Percentiles rank a stretch among this genome's conserved stretches.
Conservation (phyloP, 2,797 vertebrate genomes). For the Mormyrops boulengeri region DNA sequence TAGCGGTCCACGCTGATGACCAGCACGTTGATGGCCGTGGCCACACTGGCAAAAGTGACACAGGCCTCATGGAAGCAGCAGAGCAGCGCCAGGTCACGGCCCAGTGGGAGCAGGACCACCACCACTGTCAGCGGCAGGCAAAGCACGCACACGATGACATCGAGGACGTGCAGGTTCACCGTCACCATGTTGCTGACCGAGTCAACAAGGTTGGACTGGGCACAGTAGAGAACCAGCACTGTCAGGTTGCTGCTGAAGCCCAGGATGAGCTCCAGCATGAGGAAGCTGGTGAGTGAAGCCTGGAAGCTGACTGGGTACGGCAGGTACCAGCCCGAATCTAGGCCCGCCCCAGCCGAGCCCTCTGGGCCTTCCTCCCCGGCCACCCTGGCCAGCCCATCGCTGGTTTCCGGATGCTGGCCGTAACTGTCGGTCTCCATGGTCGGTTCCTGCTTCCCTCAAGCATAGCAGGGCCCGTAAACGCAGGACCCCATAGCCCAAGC, state of each 20-base stretch:
- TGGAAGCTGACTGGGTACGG: slow-evolving; percentile 72
- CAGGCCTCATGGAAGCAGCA: slow-evolving; percentile 74
- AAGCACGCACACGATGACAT: slow-evolving; percentile 66
- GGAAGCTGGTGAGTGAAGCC: slow-evolving; percentile 68
- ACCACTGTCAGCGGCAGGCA: slow-evolving; percentile 68
- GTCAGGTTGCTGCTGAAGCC: slow-evolving; percentile 73
- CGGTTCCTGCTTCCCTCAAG: slow-evolving; percentile 46
- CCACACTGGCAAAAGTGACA: slow-evolving; percentile 69
- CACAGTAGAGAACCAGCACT: slow-evolving; percentile 69
- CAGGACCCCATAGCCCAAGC: background rate
- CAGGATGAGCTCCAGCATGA: slow-evolving; percentile 66
- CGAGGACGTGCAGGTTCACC: slow-evolving; percentile 70
- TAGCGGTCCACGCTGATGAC: slow-evolving; percentile 72
- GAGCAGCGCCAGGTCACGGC: slow-evolving; percentile 59
- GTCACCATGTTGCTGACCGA: slow-evolving; percentile 79
- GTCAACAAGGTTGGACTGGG: slow-evolving; percentile 74
- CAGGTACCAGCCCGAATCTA: slow-evolving; percentile 57
- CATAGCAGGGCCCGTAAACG: slow-evolving; percentile 20
- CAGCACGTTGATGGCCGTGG: slow-evolving; percentile 70
- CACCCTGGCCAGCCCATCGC: slow-evolving; percentile 44
- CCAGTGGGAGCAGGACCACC: slow-evolving; percentile 62
- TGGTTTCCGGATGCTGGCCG: slow-evolving; percentile 38
- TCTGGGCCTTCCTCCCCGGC: slow-evolving; percentile 30
- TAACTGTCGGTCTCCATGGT: slow-evolving; percentile 58
- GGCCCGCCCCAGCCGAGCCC: slow-evolving; percentile 41